A percentile compares a stretch with the other conserved stretches of the same genome.
These are phyloP conservation scores for Cephus pulcher DNA, from an alignment of 2,888 invertebrate species.

Conservation along the genomic window DNA sequence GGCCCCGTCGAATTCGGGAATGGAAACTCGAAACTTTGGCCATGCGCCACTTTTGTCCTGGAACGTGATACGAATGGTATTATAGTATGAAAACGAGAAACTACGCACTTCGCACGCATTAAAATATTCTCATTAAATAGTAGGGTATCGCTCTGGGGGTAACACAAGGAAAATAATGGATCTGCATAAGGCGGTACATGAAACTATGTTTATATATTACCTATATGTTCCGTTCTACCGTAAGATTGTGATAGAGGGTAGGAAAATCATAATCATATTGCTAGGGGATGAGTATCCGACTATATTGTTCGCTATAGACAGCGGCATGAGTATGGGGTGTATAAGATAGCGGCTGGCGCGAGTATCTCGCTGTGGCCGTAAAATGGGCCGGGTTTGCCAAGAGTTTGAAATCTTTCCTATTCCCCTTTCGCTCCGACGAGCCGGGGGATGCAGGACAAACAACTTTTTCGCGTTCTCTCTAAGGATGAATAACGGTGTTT, in stretches of 20 bases:
- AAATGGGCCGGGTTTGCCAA: slow-evolving; percentile 59
- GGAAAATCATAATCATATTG: background rate
- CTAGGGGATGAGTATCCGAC: background rate
- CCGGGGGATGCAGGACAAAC: slow-evolving; percentile 59
- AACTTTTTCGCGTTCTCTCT: slow-evolving; percentile 59
- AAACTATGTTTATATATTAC: slow-evolving; percentile 13
- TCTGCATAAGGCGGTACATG: slow-evolving; percentile 22
- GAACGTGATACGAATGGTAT: background rate
- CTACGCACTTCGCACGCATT: background rate
- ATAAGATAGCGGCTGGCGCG: slow-evolving; percentile 38
- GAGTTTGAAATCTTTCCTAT: slow-evolving; percentile 50
- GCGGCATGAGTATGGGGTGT: background rate
- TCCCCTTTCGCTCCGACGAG: slow-evolving; percentile 37
- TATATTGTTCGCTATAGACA: background rate
- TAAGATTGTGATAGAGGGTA: background rate
- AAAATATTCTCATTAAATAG: background rate
- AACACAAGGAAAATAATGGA: background rate
- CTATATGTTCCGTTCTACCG: background rate
- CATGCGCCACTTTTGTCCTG: background rate
- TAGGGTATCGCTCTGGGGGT: background rate
- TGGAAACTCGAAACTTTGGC: background rate
- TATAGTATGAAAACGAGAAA: background rate
- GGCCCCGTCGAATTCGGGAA: background rate
- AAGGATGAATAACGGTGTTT: slow-evolving; percentile 54
- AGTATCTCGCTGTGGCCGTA: slow-evolving; percentile 40